A percentile compares a stretch with the other conserved stretches of the same genome.
Conservation (phyloP, 2,888 invertebrate genomes). For the Eugnorisma glareosa region DNA sequence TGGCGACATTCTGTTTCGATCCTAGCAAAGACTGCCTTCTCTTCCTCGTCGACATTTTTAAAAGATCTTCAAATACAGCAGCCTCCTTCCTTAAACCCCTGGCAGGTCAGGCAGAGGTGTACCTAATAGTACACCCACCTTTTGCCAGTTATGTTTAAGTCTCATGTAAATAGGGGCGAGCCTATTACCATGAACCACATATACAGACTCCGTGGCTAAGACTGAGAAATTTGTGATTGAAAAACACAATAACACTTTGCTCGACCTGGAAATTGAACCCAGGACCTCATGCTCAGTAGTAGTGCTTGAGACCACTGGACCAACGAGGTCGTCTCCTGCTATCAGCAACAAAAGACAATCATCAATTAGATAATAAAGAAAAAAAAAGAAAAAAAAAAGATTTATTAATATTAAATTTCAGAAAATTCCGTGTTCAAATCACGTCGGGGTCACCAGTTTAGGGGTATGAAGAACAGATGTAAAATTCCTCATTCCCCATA, state of each 20-base stretch:
- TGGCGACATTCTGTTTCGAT: not conserved
- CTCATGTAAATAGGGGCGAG: not conserved
- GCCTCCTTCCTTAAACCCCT: not conserved
- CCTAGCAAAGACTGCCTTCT: not conserved
- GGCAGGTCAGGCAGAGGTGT: not conserved
- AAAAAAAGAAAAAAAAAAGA: no score
- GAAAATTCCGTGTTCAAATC: not conserved
- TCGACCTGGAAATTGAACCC: not conserved
- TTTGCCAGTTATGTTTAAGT: not conserved
- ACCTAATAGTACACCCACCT: not conserved
- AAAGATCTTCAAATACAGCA: not conserved
- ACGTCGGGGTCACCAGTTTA: no score
- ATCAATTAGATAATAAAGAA: no score
- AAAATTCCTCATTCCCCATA: no score
- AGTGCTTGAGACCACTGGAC: not conserved
- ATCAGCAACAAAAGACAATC: no score
- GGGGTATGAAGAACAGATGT: no score
- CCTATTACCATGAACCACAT: not conserved
- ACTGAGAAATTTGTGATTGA: not conserved
- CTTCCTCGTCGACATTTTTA: not conserved
- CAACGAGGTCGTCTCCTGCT: not conserved
- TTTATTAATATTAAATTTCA: no score
- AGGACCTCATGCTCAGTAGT: not conserved
- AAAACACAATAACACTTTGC: not conserved
- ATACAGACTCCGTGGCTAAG: not conserved